Evolutionary conservation across 2,797 vertebrate genomes (phyloP), one percentile per base, ranked within the genome.

Genomic region (Gambelia wislizenii): DNA sequence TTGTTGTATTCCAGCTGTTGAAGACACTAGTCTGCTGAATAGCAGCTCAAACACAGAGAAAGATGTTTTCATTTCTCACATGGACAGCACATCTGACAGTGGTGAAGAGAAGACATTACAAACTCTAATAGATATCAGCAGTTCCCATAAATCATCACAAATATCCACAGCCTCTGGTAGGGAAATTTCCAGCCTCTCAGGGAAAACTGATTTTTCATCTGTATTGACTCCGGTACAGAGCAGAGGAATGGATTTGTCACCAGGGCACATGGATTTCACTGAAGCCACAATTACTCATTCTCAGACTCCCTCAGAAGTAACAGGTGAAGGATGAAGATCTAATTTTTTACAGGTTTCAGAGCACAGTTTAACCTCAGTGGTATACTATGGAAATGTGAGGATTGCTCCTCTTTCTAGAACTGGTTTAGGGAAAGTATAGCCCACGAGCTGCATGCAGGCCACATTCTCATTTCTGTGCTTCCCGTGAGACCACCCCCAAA

Each of bases 81-180:
- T 90, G 1, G 93, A 93, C 91, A 95, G 96, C 85, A 94, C 91
- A n/a, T 98, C 96, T 92, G 97, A 95, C 87, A 97, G 97, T 89
- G 96, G 94, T 25, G 97, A 96, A 91, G 98, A 98, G 91, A 97
- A 97, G 94, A 97, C 96, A 0, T 95, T 98, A 42, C 96, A 98
- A 72, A 98, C 98, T 6, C 95, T 98, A 88, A 97, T 94, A 86
- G 97, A 95, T 72, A 92, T 87, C 89, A 91, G 96, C 75, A 96
- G 96, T 3, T 93, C 97, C 64, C 16, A 75, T 0, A 14, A 90
- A 0, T 5, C 4, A 1, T 47, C 90, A 64, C 91, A 94, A 84
- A 90, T 92, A 56, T 89, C 90, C 0, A 88, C 5, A 27, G 91
- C 91, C n/a, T 79, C 88, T 88, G 91, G 22, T 8, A 74, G n/a